These are phyloP conservation scores for Anaspis maculata DNA, from an alignment of 2,888 invertebrate species.

Conservation along the genomic window DNA sequence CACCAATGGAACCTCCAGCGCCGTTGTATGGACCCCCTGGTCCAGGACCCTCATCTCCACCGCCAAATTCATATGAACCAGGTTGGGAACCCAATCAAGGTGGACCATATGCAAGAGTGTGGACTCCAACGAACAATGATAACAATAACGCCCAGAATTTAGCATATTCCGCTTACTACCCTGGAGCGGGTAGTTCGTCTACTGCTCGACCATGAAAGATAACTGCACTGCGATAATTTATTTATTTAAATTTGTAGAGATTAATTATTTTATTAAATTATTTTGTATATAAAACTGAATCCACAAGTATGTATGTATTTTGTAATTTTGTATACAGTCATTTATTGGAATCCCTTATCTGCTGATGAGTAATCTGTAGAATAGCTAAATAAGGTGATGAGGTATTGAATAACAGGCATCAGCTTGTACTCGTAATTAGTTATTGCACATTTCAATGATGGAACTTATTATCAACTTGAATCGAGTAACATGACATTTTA, in stretches of 20 bases:
- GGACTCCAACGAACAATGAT: slow-evolving; percentile 46
- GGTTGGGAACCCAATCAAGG: slow-evolving; percentile 65
- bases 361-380: no score
- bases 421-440: no score
- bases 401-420: no score
- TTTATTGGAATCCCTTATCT: no score
- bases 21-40: slow-evolving; percentile 62
- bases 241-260: slow-evolving; percentile 4
- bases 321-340: no score
- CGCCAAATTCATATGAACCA: slow-evolving; percentile 62
- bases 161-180: slow-evolving; percentile 65
- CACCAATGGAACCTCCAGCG: slow-evolving; percentile 49
- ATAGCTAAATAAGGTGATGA: no score
- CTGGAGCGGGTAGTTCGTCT: slow-evolving; percentile 52
- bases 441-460: no score
- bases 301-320: no score
- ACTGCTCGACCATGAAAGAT: slow-evolving; percentile 39
- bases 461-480: no score
- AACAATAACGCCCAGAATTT: slow-evolving; percentile 46
- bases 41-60: slow-evolving; percentile 48
- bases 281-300: no score
- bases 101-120: slow-evolving; percentile 72
- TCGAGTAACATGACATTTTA: no score
- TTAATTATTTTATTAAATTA: no score
- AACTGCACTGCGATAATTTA: neutral